Evolutionary conservation across 1,140 invertebrate genomes (phyloP), one percentile per base, ranked within the genome.

Genomic region (Tetramorium parvispinum): DNA sequence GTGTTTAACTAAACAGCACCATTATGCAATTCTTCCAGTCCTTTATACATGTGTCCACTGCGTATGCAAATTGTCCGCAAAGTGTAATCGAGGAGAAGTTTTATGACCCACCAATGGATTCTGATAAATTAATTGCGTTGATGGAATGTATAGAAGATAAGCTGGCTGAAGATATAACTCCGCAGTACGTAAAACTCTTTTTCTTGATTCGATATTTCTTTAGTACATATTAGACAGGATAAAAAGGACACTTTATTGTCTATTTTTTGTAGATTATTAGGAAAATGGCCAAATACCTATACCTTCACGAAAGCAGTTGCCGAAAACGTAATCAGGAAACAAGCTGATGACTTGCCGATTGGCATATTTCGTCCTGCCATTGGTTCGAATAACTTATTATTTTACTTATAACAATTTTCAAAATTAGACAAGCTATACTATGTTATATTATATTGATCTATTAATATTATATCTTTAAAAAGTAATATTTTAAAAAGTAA

Each of bases 351-450:
- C 68, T 93, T 98, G 66, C 97, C 98, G 0, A 93, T 97, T 13
- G 97, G 97, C 61, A 97, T 98, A 85, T 97, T 98, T 85, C 95
- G 98, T 92, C 98, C 98, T 1, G 97, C 97, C 1, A 98, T 98
- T 87, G 97, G 97, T 96, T 93, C 27, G 88, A 46, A 87, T 43
- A 55, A 21, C 18, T 70, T 27, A 78, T 10, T 13, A 37, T 37
- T 40, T 43, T 65, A 40, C 10, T 24, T 4, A 46, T 76, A 76
- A 57, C 27, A 61, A 76, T 18, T 27, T 70, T 53, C 8, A 18
- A 53, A 53, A 73, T 32, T 73, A 32, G 8, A 27, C 24, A 11
- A 51, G 16, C n/a, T n/a, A 55, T 57, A 57, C 21, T 57, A 3
- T 2, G 21, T 49, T 51, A 32, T 32, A 32, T 32, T 32, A 32